A percentile compares a stretch with the other conserved stretches of the same genome.
Evolutionary conservation across 1,140 invertebrate genomes (phyloP).

Genomic region (Caenorhabditis latens): DNA sequence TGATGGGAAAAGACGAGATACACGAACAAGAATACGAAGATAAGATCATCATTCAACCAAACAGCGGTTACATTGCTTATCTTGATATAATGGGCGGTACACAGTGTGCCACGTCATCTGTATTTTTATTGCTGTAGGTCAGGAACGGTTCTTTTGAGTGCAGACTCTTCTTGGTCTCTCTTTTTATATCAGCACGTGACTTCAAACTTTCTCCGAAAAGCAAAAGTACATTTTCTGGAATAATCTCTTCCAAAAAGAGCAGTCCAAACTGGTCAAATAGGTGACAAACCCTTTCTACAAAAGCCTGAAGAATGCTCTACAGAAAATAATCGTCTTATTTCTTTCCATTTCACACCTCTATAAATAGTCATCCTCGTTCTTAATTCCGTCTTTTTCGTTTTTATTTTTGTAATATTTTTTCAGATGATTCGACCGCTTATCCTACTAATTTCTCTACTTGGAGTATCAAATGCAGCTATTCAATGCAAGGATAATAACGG

Average conservation of each 20-base stretch:
- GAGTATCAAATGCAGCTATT: neutral
- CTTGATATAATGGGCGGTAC: neutral
- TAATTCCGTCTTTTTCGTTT: neutral
- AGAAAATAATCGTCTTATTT: constrained; percentile 16
- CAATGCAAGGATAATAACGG: constrained; percentile 51
- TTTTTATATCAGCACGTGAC: constrained; percentile 1
- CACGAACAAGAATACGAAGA: neutral
- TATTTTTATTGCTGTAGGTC: neutral
- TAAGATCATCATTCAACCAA: constrained; percentile 27
- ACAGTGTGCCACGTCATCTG: neutral
- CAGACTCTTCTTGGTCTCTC: neutral
- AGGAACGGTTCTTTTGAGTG: neutral
- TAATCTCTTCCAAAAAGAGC: neutral
- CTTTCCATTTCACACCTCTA: constrained; percentile 13
- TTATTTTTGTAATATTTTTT: neutral
- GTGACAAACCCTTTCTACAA: neutral
- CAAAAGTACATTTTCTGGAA: neutral
- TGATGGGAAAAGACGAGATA: neutral
- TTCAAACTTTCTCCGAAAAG: constrained; percentile 11
- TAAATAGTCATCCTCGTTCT: constrained; percentile 11
- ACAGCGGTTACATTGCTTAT: constrained; percentile 41
- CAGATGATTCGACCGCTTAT: constrained; percentile 36
- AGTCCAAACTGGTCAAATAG: neutral
- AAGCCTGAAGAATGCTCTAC: neutral
- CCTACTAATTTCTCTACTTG: constrained; percentile 27